Conservation (phyloP, 2,888 invertebrate genomes). For the Sylvicola fuscatus region DNA sequence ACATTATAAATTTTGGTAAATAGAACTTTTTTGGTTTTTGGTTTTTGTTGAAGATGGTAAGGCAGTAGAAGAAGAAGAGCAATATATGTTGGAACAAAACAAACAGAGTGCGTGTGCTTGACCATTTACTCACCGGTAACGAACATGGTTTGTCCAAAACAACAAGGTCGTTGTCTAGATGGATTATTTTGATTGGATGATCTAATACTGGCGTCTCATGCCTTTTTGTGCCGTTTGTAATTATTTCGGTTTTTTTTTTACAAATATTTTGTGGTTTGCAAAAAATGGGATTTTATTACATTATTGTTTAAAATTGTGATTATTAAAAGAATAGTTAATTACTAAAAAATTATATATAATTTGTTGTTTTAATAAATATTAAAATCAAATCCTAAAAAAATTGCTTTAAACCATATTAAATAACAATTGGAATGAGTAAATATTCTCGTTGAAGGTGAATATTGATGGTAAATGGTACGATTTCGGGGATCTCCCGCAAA, state of each 20-base stretch:
- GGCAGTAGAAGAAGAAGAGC: too few relatives aligned
- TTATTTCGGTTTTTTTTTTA: not conserved
- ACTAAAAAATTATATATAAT: not conserved
- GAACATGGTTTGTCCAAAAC: conserved; percentile 83
- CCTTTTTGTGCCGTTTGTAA: conserved; percentile 25
- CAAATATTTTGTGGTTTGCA: not conserved
- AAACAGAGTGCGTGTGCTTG: not conserved
- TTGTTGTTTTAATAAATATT: too few relatives aligned
- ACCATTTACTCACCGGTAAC: conserved; percentile 50
- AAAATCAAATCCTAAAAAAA: too few relatives aligned
- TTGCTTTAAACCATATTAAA: too few relatives aligned
- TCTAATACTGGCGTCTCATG: conserved; percentile 76
- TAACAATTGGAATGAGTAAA: too few relatives aligned
- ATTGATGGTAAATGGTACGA: too few relatives aligned
- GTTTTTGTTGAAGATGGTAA: too few relatives aligned
- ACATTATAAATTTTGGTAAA: too few relatives aligned
- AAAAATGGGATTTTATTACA: not conserved
- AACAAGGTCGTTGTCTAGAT: conserved; percentile 64
- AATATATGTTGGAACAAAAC: too few relatives aligned
- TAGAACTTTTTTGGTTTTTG: too few relatives aligned
- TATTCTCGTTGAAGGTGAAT: too few relatives aligned
- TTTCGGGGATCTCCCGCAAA: too few relatives aligned
- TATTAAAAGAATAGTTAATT: not conserved
- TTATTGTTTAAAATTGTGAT: not conserved
- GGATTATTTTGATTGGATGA: conserved; percentile 59